Evolutionary conservation across 2,888 invertebrate genomes (phyloP).

Genomic region (Nysson spinosus): DNA sequence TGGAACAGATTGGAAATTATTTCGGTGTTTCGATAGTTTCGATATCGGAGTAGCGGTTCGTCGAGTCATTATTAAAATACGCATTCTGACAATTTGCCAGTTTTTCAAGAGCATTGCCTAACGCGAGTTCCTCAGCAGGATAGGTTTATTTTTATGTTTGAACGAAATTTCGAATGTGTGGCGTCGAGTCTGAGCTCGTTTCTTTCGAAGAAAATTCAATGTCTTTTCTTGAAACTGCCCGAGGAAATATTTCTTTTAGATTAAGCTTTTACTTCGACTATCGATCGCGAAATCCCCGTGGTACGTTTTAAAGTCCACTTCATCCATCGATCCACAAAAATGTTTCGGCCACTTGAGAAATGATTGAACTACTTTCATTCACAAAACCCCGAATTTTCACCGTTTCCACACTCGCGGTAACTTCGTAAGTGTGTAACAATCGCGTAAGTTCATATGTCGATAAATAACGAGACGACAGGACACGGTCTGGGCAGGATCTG

Average conservation of each 20-base stretch:
- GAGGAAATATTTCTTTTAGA: neutral
- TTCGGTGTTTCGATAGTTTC: too few species aligned
- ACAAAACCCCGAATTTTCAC: too few species aligned
- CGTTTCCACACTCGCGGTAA: too few species aligned
- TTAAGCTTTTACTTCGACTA: neutral
- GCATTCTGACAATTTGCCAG: conserved; percentile 58
- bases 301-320: neutral
- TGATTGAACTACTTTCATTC: too few species aligned
- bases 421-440: too few species aligned
- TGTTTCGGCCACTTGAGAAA: too few species aligned
- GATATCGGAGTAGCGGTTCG: neutral
- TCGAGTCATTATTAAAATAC: conserved; percentile 44
- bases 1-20: too few species aligned
- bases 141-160: conserved; percentile 46
- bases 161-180: neutral
- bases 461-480: conserved; percentile 8
- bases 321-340: too few species aligned
- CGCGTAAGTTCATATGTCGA: neutral
- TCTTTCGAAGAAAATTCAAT: too few species aligned
- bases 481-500: conserved; percentile 40
- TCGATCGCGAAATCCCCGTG: too few species aligned
- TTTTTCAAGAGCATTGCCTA: conserved; percentile 44
- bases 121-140: conserved; percentile 36
- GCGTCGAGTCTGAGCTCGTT: too few species aligned
- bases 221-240: neutral